Base-by-base conservation (phyloP, 2,113 vertebrate genomes). In the Cromileptes altivelis region DNA sequence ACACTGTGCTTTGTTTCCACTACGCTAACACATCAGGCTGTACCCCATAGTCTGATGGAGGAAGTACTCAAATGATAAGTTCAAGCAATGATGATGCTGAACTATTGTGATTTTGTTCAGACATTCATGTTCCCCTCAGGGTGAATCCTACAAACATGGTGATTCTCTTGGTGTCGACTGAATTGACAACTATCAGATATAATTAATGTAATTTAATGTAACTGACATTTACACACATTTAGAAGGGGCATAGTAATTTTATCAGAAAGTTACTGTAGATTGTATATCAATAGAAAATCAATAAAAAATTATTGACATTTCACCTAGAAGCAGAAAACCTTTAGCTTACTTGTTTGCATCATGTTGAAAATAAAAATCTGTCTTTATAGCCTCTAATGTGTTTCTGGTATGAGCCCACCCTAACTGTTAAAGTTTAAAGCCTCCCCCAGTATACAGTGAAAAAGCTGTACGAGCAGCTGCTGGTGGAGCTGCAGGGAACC, bases 331-430 rank as follows among this genome's bases (percentile, higher is more conserved):
- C 47, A 69, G 45, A 49, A 3, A 10, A 6, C 6, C 4, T 53
- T 55, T 37, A 55, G 30, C 11, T 18, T 37, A 37, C 33, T 37
- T 37, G 18, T n/a, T 55, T 55, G 33, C 18, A 37, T 56, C 52
- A 55, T 42, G 13, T 6, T 47, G 10, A 49, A 73, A 49, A 40
- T 47, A 69, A 69, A 30, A 69, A 30, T 30, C 25, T 49, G 5
- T 15, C 42, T 60, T 75, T 52, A 30, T 17, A 50, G 57, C 19
- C 47, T 63, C 4, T 53, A 42, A 75, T 75, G 14, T 55, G 33
- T 55, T 75, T 27, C 60, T 37, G 61, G 60, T 64, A 23, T 60
- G 30, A 62, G 42, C 47, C 49, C 12, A 27, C 70, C 30, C 60
- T 11, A 49, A 11, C 72, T 37, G 19, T 55, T 42, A 21, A 19